Base-by-base conservation (phyloP, 2,113 vertebrate species). In the Lutjanus erythropterus region DNA sequence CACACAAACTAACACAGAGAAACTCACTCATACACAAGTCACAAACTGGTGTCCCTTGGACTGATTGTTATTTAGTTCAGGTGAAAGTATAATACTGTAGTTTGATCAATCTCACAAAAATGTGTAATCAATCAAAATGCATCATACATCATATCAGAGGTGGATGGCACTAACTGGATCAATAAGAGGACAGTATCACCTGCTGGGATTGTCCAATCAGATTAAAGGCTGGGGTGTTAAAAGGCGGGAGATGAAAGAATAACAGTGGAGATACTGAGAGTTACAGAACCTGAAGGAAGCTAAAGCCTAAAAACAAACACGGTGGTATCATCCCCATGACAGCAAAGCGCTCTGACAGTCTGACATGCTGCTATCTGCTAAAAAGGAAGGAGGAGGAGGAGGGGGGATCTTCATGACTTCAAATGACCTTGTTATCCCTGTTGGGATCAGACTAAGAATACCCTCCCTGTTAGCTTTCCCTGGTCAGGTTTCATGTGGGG, bases 391-490 rank as follows among this genome's bases (percentile, higher is more conserved):
- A n/a, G n/a, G n/a, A n/a, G n/a, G n/a, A 19, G 23, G 60, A 33
- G 18, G 62, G 70, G 23, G 18, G 25, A 14, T 70, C 69, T 75
- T 75, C 71, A 75, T 71, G 80, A 83, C 83, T 88, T 80, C 67
- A 83, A 76, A 83, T 88, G 88, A 86, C 88, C 86, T 90, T 90
- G 83, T 90, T 90, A 90, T 90, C 86, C 86, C 73, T 75, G 78
- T 52, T 90, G 71, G 67, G 80, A 88, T 90, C 84, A 86, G 81
- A 76, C 78, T 80, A 88, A 86, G 86, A 88, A 90, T 86, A 88
- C 84, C 75, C 71, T 62, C 71, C 77, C 61, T 78, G 66, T 75
- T 87, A 81, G 81, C 64, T 79, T 73, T 88, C 61, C 81, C 75
- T 86, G 83, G 71, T 90, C 86, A 82, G 81, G 75, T 90, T 90